Evolutionary conservation across 2,797 vertebrate species (phyloP), one percentile per base, ranked within the genome.

Genomic region (Enteromius trimaculatus): DNA sequence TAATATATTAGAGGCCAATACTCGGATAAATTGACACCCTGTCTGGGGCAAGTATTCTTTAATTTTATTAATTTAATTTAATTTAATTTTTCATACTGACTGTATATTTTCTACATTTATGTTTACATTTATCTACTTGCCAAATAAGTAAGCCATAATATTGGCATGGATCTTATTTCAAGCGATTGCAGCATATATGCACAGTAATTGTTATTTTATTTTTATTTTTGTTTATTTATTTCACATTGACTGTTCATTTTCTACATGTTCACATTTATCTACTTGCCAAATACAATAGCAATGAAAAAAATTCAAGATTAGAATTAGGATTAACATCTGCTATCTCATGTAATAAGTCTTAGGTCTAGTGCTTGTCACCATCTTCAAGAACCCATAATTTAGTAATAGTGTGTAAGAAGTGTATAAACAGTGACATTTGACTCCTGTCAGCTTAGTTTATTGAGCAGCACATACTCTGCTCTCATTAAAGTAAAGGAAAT

Each of bases 371-470:
- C n/a, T 51, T 49, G 17, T 39, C 8, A 75, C 14, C 44, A 26
- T 53, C 44, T 66, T 65, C 21, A 76, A 42, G 37, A 26, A 39
- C 44, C 3, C 29, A 10, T 51, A 74, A 74, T 74, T 42, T n/a
- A 66, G 44, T 53, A 23, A 51, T 21, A 11, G 17, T 75, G 31
- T 53, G 23, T 29, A 70, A 55, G 17, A 62, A 49, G 42, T 64
- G 13, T 23, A 23, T 47, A 60, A 47, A 31, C 42, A 23, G 26
- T 62, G 65, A 49, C 53, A 66, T 55, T 47, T 77, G 72, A 77
- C 81, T 68, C 8, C 37, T 42, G 47, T 68, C 81, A 49, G n/a
- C 44, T 64, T 74, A 55, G 44, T 55, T 65, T 68, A 76, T 51
- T 17, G 71, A 42, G 58, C 58, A 53, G 21, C 29, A 71, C n/a